These are phyloP conservation scores for Hozukius guyotensis DNA, from an alignment of 2,797 vertebrate species.

Conservation along the genomic window DNA sequence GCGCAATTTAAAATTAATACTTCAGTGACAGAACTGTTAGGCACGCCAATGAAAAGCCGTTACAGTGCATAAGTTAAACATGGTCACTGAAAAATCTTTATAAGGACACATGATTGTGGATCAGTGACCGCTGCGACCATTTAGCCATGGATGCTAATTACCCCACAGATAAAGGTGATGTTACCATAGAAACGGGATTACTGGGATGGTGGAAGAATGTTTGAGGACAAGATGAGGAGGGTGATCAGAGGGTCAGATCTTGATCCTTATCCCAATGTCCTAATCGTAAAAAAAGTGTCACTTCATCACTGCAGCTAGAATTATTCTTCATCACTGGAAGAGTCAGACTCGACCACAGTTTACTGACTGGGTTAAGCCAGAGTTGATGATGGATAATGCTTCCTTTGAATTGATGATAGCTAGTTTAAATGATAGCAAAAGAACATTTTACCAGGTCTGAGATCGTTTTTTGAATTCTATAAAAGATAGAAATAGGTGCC, in stretches of 20 bases:
- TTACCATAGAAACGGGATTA: constrained; percentile 32
- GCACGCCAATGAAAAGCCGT: background rate
- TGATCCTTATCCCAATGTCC: constrained; percentile 13
- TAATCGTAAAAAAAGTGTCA: constrained; percentile 2
- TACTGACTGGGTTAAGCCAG: too few relatives aligned
- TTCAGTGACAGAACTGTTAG: background rate
- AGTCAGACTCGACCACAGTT: too few relatives aligned
- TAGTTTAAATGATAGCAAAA: background rate
- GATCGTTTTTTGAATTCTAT: background rate
- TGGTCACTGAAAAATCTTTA: background rate
- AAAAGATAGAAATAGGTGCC: background rate
- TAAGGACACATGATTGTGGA: background rate
- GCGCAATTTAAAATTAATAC: background rate
- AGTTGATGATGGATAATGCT: background rate
- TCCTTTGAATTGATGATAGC: background rate
- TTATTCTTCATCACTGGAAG: too few relatives aligned
- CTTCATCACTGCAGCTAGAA: background rate
- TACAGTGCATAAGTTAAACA: background rate
- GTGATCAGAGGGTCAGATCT: background rate
- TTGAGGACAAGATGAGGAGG: background rate
- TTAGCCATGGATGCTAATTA: background rate
- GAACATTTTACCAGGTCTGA: background rate
- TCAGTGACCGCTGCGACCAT: background rate
- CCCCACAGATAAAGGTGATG: background rate
- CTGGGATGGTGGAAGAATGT: constrained; percentile 15